phyloP scores from a whole-genome alignment of 2,888 invertebrate genomes.

The Gastracanthus pulcherrimus region DNA sequence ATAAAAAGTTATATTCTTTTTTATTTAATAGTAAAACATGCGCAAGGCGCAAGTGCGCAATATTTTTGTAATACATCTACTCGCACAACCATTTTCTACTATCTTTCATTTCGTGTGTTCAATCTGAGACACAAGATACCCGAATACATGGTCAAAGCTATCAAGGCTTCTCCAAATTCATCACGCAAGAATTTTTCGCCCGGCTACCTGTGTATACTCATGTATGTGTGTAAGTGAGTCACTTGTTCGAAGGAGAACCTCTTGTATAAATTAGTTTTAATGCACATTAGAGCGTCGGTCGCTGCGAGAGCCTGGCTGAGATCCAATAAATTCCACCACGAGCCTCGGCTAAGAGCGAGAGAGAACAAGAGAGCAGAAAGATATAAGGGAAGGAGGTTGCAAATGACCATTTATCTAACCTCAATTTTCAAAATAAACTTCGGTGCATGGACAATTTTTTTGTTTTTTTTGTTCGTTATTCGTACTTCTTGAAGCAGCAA shows the following conservation, averaged over 20 bases:
- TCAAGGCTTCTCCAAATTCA: constrained; percentile 12
- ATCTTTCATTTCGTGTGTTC: no score
- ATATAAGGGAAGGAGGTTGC: background rate
- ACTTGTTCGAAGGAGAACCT: constrained; percentile 32
- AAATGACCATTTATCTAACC: constrained; percentile 46
- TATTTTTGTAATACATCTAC: no score
- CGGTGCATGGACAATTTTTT: background rate
- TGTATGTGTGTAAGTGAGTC: background rate
- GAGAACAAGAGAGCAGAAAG: no score
- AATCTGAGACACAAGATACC: no score
- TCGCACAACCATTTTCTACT: no score
- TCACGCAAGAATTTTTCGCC: background rate
- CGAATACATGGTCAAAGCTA: no score
- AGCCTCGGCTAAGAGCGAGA: background rate
- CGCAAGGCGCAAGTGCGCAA: no score
- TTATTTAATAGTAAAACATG: no score
- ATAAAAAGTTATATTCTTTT: no score
- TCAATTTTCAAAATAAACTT: constrained; percentile 46
- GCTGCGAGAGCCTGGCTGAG: constrained; percentile 25
- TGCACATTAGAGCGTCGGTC: constrained; percentile 35
- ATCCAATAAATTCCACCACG: constrained; percentile 50
- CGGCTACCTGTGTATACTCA: background rate
- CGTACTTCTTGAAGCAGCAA: no score
- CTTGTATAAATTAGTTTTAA: constrained; percentile 54
- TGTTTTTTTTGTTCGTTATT: no score